A percentile compares a stretch with the other conserved stretches of the same genome.
These are phyloP conservation scores for Spea multiplicata DNA, from an alignment of 2,113 vertebrate genomes.

Conservation along the genomic window DNA sequence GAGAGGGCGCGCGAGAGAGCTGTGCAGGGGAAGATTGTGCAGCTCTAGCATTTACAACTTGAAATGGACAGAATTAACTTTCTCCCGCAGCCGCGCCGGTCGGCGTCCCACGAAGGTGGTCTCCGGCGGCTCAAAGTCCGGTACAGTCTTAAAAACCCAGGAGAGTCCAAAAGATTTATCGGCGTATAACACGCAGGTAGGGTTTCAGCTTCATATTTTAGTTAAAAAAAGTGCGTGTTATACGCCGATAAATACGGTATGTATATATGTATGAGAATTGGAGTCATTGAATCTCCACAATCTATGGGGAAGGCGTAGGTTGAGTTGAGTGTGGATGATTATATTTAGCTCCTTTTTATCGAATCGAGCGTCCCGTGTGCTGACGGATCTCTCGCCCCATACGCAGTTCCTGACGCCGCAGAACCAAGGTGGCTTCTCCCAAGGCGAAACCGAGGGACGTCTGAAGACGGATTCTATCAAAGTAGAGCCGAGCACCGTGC, in stretches of 20 bases:
- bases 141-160: constrained; percentile 76
- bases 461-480: background rate
- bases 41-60: constrained; percentile 99
- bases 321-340: no score
- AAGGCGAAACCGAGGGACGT: constrained; percentile 15
- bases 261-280: no score
- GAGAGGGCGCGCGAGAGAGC: no score
- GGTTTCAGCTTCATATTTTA: no score
- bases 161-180: constrained; percentile 78
- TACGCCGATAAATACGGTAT: no score
- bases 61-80: constrained; percentile 95
- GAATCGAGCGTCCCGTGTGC: background rate
- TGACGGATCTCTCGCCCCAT: no score
- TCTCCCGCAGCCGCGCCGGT: constrained; percentile 77
- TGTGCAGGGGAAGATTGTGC: no score
- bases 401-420: constrained; percentile 56
- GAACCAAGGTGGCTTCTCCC: background rate
- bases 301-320: no score
- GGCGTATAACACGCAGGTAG: no score
- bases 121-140: constrained; percentile 78
- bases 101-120: constrained; percentile 69
- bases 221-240: no score
- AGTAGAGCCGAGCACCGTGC: constrained; percentile 41
- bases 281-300: no score
- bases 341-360: no score